Evolutionary conservation across 2,113 vertebrate genomes (phyloP), one percentile per base, ranked within the genome.

Genomic region (Chaenogobius annularis): DNA sequence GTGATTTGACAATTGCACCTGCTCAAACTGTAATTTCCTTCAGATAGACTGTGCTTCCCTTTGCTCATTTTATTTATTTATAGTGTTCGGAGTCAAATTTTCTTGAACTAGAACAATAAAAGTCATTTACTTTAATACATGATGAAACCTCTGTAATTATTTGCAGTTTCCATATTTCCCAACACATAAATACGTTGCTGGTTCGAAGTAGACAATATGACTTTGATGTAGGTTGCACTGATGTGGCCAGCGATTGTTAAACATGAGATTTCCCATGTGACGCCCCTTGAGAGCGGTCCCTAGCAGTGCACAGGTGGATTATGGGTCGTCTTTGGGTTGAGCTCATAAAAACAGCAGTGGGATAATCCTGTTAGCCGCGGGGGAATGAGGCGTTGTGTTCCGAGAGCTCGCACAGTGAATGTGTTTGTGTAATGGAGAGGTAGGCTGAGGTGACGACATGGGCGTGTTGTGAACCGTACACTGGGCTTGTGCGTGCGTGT

Each of bases 311-410:
- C 48, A 10, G 43, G 59, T 22, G 69, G 69, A 74, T 83, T 73
- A 82, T 80, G 73, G 78, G 69, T 66, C 31, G 64, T 66, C 65
- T 66, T 72, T 70, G 50, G 50, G 46, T 37, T 73, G 56, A 46
- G 78, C 79, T 75, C 77, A 59, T 67, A 46, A 76, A 86, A 82
- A 84, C 74, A 79, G 15, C 48, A 65, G 46, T 55, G 5, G 44
- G 62, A 66, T 84, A 79, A 87, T 88, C 84, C 78, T 11, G 69
- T 75, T 74, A 74, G 23, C 48, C 70, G 44, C 46, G 0, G 5
- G 19, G 69, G 69, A 58, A 11, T 46, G 63, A 22, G 6, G 23
- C 66, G 9, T 26, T 46, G 14, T 61, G 68, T 31, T 43, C 54
- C 71, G 62, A 59, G 6, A 19, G 0, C 7, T 59, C 48, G 6